Percentiles rank a stretch among this genome's conserved stretches.
Evolutionary conservation across 2,888 invertebrate species (phyloP).

Genomic region (Caenorhabditis plicata): DNA sequence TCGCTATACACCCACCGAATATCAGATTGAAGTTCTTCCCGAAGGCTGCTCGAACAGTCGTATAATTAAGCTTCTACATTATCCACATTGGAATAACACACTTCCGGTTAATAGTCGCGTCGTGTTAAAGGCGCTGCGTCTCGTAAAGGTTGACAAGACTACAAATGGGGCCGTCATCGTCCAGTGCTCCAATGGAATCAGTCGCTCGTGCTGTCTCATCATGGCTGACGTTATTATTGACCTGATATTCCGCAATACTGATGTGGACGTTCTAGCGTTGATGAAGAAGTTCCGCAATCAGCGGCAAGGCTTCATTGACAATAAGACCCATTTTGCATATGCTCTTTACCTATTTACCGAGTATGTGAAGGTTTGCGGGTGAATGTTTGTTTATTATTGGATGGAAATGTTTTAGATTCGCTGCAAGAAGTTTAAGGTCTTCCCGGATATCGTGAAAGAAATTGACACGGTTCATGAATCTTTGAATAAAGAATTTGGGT

Average conservation of each 20-base stretch:
- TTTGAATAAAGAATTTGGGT: conserved; percentile 4
- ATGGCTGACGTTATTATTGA: conserved; percentile 12
- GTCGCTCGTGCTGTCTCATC: conserved; percentile 14
- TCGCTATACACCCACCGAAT: not conserved
- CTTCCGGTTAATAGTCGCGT: conserved; percentile 9
- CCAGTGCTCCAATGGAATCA: conserved; percentile 16
- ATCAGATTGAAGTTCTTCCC: conserved; percentile 4
- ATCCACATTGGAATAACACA: conserved; percentile 25
- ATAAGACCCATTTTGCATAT: conserved; percentile 7
- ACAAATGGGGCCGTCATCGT: conserved; percentile 3
- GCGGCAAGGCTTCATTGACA: conserved; percentile 13
- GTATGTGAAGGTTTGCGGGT: too few species aligned
- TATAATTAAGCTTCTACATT: conserved; percentile 17
- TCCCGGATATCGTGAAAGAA: conserved; percentile 1
- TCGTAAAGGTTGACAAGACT: conserved; percentile 1
- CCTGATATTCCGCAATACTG: conserved; percentile 17
- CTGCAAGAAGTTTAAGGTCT: conserved; percentile 4
- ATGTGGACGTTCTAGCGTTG: conserved; percentile 12
- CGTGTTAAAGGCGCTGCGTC: conserved; percentile 7
- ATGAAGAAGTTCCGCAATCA: conserved; percentile 7
- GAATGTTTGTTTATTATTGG: too few species aligned
- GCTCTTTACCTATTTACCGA: conserved; percentile 13
- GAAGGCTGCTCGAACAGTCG: conserved; percentile 24
- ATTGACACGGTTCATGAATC: conserved; percentile 3
- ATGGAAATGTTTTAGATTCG: too few species aligned